These are phyloP conservation scores for Aromia moschata DNA, from an alignment of 2,888 invertebrate genomes.

Conservation along the genomic window DNA sequence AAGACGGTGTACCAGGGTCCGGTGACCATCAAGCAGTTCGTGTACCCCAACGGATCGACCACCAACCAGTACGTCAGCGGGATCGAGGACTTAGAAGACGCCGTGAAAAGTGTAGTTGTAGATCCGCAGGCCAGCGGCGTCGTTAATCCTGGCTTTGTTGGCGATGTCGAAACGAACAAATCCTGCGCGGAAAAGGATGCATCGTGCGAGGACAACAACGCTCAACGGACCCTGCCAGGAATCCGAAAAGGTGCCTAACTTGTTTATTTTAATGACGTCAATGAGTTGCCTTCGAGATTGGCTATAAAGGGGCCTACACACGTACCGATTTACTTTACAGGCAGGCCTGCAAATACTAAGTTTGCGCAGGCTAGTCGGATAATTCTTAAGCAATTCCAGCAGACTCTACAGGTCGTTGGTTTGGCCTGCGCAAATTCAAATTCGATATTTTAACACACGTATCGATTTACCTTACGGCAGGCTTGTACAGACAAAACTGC, in stretches of 20 bases:
- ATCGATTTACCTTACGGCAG: too few species aligned
- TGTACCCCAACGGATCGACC: constrained; percentile 60
- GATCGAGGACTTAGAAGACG: constrained; percentile 7
- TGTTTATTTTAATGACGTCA: too few species aligned
- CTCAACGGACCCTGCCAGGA: constrained; percentile 13
- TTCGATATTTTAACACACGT: too few species aligned
- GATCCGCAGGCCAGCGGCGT: constrained; percentile 22
- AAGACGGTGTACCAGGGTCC: constrained; percentile 82
- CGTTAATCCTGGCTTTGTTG: constrained; percentile 34
- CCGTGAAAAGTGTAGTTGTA: constrained; percentile 6
- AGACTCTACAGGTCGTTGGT: too few species aligned
- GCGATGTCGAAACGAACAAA: background rate
- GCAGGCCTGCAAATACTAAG: too few species aligned
- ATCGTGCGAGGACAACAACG: background rate
- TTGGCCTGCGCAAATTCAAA: too few species aligned
- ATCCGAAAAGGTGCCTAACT: constrained; percentile 25
- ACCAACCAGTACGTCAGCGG: constrained; percentile 19
- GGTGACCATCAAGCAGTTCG: constrained; percentile 79
- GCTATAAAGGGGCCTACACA: too few species aligned
- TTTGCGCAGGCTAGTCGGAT: too few species aligned
- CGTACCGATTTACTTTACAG: too few species aligned
- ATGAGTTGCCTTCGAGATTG: too few species aligned
- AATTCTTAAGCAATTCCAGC: too few species aligned
- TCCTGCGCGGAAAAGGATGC: background rate
- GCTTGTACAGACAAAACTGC: too few species aligned